These are phyloP conservation scores for Aurelia sp. DNA, from an alignment of 30 jellyfish, hydroid and myxozoan species.

Conservation along the genomic window DNA sequence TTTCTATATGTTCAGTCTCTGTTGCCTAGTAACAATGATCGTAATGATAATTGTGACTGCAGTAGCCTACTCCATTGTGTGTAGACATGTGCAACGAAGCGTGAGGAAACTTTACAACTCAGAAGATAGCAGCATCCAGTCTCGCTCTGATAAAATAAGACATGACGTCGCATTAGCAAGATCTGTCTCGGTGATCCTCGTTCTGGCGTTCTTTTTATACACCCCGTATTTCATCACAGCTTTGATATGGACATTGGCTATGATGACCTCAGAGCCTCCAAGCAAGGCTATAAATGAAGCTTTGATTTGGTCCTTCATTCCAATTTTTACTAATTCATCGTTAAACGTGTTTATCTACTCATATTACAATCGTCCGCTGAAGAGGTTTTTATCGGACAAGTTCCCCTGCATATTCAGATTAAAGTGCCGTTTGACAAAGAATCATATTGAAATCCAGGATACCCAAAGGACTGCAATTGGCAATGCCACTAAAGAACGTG, in stretches of 20 bases:
- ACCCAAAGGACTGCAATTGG: too few species aligned
- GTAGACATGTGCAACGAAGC: slow-evolving; percentile 37
- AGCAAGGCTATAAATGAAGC: background rate
- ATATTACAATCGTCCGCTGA: slow-evolving; percentile 40
- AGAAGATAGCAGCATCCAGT: slow-evolving; percentile 6
- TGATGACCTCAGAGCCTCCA: background rate
- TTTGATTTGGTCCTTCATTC: slow-evolving; percentile 35
- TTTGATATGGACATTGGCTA: slow-evolving; percentile 36
- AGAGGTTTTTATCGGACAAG: background rate
- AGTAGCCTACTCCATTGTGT: slow-evolving; percentile 3
- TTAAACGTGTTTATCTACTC: slow-evolving; percentile 47
- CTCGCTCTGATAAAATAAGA: background rate
- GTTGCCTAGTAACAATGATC: background rate
- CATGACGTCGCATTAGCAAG: slow-evolving; percentile 49
- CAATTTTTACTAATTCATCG: slow-evolving; percentile 11
- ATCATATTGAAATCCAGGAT: too few species aligned
- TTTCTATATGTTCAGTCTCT: slow-evolving; percentile 47
- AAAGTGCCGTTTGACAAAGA: too few species aligned
- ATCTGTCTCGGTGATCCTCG: slow-evolving; percentile 15
- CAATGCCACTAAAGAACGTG: too few species aligned
- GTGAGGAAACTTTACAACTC: slow-evolving; percentile 14
- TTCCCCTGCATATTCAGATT: background rate
- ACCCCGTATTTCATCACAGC: slow-evolving; percentile 11
- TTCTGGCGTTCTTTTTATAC: background rate
- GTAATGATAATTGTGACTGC: background rate